Evolutionary conservation across 2,113 vertebrate species (phyloP).

Genomic region (Vanacampus margaritifer): DNA sequence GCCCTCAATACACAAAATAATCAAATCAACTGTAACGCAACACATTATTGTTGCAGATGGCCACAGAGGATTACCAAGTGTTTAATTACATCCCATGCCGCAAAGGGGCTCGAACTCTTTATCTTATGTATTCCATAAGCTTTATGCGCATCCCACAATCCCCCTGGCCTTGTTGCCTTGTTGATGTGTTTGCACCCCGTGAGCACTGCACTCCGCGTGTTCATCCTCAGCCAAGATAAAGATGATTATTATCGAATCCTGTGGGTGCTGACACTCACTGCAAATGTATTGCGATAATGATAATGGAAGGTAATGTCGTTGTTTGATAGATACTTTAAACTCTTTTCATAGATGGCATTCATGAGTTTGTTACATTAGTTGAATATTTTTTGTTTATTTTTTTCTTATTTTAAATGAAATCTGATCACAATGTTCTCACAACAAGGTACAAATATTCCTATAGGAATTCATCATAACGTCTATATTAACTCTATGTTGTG

Average conservation of each 20-base stretch:
- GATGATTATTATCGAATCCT: constrained; percentile 28
- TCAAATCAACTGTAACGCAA: background rate
- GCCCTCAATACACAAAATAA: background rate
- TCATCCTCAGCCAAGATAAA: constrained; percentile 24
- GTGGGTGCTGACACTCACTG: constrained; percentile 2
- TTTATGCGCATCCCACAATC: constrained; percentile 4
- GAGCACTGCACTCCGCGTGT: constrained; percentile 10
- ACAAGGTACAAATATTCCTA: too few species aligned
- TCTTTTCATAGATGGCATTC: background rate
- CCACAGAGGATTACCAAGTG: constrained; percentile 28
- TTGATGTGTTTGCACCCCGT: constrained; percentile 4
- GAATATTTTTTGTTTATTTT: background rate
- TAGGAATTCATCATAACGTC: too few species aligned
- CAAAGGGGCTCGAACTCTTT: constrained; percentile 7
- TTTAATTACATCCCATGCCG: constrained; percentile 24
- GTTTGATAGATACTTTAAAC: background rate
- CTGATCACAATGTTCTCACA: too few species aligned
- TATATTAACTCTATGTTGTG: too few species aligned
- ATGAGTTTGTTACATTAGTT: background rate
- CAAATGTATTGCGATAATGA: constrained; percentile 1
- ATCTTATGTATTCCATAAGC: constrained; percentile 5
- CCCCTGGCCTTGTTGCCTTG: constrained; percentile 17
- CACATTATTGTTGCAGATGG: constrained; percentile 33
- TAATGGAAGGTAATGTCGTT: constrained; percentile 9
- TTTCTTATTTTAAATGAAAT: background rate